These are phyloP conservation scores for Acanthosepion esculentum DNA, from an alignment of 2,888 invertebrate species.

Conservation along the genomic window DNA sequence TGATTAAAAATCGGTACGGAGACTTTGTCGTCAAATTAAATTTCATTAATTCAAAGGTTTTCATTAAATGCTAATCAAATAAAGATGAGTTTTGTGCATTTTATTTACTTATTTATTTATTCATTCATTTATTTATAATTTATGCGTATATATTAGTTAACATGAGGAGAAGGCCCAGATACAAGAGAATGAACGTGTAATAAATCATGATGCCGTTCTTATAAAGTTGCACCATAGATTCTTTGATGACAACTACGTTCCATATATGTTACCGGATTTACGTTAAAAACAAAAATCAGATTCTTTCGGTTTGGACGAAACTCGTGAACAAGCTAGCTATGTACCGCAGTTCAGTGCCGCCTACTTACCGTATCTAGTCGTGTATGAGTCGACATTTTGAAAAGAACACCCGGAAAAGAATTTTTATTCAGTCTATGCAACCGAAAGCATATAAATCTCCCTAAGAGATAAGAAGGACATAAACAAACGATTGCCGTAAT, in stretches of 20 bases:
- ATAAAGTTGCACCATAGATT: background rate
- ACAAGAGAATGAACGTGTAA: background rate
- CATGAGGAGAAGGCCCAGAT: background rate
- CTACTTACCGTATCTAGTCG: too few relatives aligned
- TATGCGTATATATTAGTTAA: background rate
- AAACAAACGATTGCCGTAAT: too few relatives aligned
- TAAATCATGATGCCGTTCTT: background rate
- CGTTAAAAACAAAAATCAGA: too few relatives aligned
- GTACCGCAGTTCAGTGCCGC: too few relatives aligned
- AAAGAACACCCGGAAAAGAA: too few relatives aligned
- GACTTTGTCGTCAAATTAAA: constrained; percentile 33
- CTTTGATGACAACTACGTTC: background rate
- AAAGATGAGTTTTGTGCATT: background rate
- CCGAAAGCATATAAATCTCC: too few relatives aligned
- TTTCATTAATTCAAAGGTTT: constrained; percentile 33
- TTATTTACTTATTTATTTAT: background rate
- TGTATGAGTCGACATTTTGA: too few relatives aligned
- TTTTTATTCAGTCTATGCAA: too few relatives aligned
- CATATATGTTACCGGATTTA: background rate
- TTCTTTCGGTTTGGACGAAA: too few relatives aligned
- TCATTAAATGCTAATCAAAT: constrained; percentile 33
- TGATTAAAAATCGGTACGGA: background rate
- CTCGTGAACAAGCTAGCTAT: too few relatives aligned
- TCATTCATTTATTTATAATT: background rate
- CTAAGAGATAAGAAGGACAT: too few relatives aligned